These are phyloP conservation scores for Sebastes diploproa DNA, from an alignment of 2,797 vertebrate species.

Conservation along the genomic window DNA sequence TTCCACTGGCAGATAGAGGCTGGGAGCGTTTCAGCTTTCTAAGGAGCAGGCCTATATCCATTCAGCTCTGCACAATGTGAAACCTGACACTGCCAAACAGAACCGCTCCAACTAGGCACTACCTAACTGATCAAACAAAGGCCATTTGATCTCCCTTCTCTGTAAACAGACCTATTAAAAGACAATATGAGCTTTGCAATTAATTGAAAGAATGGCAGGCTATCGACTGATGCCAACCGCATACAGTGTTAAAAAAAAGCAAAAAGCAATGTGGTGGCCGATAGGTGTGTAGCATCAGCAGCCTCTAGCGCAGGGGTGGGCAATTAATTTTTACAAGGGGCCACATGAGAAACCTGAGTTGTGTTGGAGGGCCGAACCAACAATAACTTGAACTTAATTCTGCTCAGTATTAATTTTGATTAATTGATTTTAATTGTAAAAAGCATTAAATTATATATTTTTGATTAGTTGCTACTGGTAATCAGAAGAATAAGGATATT, in stretches of 20 bases:
- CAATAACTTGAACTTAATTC: too few relatives aligned
- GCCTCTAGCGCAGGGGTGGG: too few relatives aligned
- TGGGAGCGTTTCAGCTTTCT: constrained; percentile 60
- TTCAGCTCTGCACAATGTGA: constrained; percentile 75
- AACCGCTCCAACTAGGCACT: constrained; percentile 42
- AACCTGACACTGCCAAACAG: constrained; percentile 75
- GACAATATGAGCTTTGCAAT: constrained; percentile 58
- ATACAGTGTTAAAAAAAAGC: background rate
- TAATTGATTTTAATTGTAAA: too few relatives aligned
- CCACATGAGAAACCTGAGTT: too few relatives aligned
- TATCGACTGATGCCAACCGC: constrained; percentile 16
- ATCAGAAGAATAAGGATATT: too few relatives aligned
- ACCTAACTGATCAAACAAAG: constrained; percentile 59
- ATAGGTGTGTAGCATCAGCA: constrained; percentile 13
- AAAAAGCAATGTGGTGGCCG: background rate
- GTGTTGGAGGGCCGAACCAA: too few relatives aligned
- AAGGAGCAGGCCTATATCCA: constrained; percentile 62
- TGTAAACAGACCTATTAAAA: constrained; percentile 64
- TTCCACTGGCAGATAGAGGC: constrained; percentile 75
- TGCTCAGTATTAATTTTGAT: too few relatives aligned
- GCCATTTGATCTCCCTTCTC: constrained; percentile 59
- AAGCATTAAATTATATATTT: too few relatives aligned
- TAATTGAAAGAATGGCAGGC: constrained; percentile 41
- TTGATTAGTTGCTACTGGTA: too few relatives aligned
- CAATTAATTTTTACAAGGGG: too few relatives aligned